Evolutionary conservation across 1,140 invertebrate species (phyloP).

Genomic region (Diorhabda sublineata): DNA sequence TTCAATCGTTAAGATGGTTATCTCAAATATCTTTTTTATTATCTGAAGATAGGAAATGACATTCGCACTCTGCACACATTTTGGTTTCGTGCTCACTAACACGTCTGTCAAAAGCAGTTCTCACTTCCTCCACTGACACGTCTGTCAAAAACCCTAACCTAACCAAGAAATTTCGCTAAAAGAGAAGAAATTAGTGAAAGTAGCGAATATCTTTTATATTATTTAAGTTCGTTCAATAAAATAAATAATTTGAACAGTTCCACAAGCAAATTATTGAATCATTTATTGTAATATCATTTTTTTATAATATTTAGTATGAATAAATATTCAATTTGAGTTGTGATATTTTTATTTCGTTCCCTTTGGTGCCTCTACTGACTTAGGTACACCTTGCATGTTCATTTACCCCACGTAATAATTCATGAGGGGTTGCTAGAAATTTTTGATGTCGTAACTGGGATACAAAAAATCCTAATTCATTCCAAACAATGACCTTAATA

Average conservation of each 20-base stretch:
- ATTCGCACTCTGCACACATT: too few relatives aligned
- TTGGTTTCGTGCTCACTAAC: too few relatives aligned
- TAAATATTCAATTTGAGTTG: neutral
- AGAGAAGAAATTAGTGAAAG: too few relatives aligned
- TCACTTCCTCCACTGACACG: too few relatives aligned
- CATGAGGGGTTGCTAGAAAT: conserved; percentile 7
- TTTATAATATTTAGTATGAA: neutral
- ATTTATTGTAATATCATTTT: neutral
- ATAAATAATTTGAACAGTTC: neutral
- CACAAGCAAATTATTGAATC: neutral
- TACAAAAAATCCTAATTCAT: neutral
- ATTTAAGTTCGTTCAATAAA: neutral
- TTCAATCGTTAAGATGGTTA: too few relatives aligned
- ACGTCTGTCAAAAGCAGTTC: too few relatives aligned
- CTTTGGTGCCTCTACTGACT: neutral
- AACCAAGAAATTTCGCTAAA: too few relatives aligned
- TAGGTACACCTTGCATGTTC: conserved; percentile 8
- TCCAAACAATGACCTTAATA: neutral
- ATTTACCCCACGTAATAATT: neutral
- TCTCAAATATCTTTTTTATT: too few relatives aligned
- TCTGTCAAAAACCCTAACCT: too few relatives aligned
- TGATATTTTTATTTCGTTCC: neutral
- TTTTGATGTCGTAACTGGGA: neutral
- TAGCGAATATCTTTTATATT: too few relatives aligned
- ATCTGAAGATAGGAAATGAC: too few relatives aligned